Base-by-base conservation (phyloP, 2,797 vertebrate species). In the Sebastes taczanowskii region DNA sequence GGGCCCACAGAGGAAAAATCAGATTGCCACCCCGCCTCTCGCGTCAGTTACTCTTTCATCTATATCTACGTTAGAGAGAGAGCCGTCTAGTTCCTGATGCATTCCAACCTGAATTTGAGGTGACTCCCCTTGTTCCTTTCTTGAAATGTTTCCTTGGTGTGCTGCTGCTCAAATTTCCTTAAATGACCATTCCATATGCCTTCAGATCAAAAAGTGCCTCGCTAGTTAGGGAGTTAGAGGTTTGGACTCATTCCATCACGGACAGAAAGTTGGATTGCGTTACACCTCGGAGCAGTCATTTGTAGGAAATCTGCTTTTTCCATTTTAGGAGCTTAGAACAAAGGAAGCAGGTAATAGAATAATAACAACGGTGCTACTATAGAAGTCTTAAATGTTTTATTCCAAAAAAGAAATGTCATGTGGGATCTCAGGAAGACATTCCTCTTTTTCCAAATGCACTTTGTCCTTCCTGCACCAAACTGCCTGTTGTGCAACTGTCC, bases 171-270 rank as follows among this genome's bases (percentile, higher is more conserved):
- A 59, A 2, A 67, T 76, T 81, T 81, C 46, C 83, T 64, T 58
- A 9, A 66, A 89, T 76, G 74, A 82, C 71, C 70, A 71, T 87
- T 92, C 83, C 91, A 86, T 78, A 65, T 77, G 86, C 29, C 32
- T 58, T 35, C 32, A 74, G 56, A 79, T 82, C 56, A 81, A 66
- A 82, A 80, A 73, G 84, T 86, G 85, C 86, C 77, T 87, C n/a
- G 7, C 38, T 64, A n/a, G 49, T 69, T 46, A 56, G 34, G 32
- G 66, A 68, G 80, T 68, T n/a, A 1, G 68, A 32, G 53, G 53
- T 73, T 69, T 84, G 80, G 78, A 74, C 71, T 60, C 72, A 34
- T 62, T 82, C 83, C 78, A 78, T 61, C 49, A 18, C 3, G 10
- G 46, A 74, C 69, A 61, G 82, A 42, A 82, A 81, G 72, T 78